Base-by-base conservation (phyloP, 2,113 vertebrate species). In the Egretta garzetta region DNA sequence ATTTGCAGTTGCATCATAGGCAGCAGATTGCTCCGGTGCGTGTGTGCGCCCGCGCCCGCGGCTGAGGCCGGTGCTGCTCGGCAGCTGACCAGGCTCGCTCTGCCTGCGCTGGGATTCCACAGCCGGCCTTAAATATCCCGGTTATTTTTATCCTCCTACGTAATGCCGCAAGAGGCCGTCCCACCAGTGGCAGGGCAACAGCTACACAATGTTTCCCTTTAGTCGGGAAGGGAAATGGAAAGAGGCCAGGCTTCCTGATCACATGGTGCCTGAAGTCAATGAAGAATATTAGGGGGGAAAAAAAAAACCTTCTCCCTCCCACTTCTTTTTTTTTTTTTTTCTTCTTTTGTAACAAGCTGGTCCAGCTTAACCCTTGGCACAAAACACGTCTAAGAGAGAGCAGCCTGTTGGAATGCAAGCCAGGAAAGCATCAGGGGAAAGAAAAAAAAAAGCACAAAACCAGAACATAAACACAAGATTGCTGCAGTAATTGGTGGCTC, bases 121-220 rank as follows among this genome's bases (percentile, higher is more conserved):
- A 90, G 97, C 99, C 33, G 5, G 98, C 98, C 98, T 99, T 99
- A 99, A 99, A 99, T 99, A 99, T 99, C 98, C 98, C 93, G 95
- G 99, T 99, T 99, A 99, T 99, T 99, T 99, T 99, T 99, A 99
- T 99, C 99, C 98, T 98, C 90, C 98, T 98, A 99, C 99, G 99
- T 99, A 99, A 99, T 98, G 97, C 97, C 1, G 94, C 60, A 26
- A 97, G 96, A 97, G 97, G 97, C 98, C 99, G 89, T 98, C 99
- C 99, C 99, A 98, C 98, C 86, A 55, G 97, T 96, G 95, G 96
- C 97, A 85, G 67, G 72, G 95, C 97, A 96, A 96, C 96, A 85
- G 97, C 98, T 97, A 96, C 98, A 98, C 99, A 99, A 99, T 99
- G 98, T 99, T 99, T 99, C 99, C 98, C 99, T 99, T 99, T 94